Percentiles rank a stretch among this genome's conserved stretches.
These are phyloP conservation scores for Macropodus opercularis DNA, from an alignment of 2,797 vertebrate species.

Conservation along the genomic window DNA sequence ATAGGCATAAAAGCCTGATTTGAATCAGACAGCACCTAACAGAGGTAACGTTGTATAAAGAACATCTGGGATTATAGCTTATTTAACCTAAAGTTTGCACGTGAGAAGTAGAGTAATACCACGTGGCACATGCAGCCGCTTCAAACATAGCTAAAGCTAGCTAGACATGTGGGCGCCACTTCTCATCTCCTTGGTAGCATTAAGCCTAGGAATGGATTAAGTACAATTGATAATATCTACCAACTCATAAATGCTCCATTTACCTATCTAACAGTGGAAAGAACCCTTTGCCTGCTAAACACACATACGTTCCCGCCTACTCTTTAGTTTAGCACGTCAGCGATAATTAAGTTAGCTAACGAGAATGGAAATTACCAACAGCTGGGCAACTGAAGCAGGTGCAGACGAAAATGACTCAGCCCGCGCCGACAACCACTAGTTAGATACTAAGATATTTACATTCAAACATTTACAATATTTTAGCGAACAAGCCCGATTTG, in stretches of 20 bases:
- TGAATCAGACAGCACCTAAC: no score
- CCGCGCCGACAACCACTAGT: rapidly evolving
- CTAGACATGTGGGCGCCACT: background rate
- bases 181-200: background rate
- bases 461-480: no score
- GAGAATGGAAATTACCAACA: rapidly evolving
- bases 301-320: background rate
- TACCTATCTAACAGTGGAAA: background rate
- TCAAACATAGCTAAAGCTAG: no score
- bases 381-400: conserved; percentile 17
- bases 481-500: rapidly evolving
- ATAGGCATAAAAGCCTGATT: no score
- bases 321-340: background rate
- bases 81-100: no score
- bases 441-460: background rate
- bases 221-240: no score
- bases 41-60: no score
- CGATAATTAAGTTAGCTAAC: background rate
- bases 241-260: no score
- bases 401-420: background rate
- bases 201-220: no score
- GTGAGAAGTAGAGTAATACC: no score
- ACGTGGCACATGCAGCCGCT: no score
- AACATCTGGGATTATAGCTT: no score
- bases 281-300: background rate